Evolutionary conservation across 2,113 vertebrate genomes (phyloP), one percentile per base, ranked within the genome.

Genomic region (Oreochromis tanganicae): DNA sequence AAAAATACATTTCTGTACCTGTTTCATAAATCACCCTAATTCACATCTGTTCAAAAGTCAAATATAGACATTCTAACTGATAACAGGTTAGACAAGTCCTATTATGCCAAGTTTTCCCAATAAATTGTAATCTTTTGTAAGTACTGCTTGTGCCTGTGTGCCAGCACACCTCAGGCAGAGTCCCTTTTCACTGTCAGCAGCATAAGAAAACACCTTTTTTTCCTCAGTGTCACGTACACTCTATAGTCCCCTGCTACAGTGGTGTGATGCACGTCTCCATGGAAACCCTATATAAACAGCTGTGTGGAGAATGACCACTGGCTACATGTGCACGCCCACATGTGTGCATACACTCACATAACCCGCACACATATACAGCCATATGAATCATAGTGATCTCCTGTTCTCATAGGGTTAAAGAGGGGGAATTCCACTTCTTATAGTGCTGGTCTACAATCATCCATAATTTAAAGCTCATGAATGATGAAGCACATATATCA

Each of bases 341-440:
- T 56, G 5, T 10, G 68, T 6, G 14, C 54, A 50, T 52, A 68
- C 84, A 50, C 54, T 73, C 14, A 78, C 46, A 84, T 34, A 82
- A 55, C 12, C 17, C 50, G 46, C 57, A 89, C 81, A 84, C 78
- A 85, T 84, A 83, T 79, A 9, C 57, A 83, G 80, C 52, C 81
- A 63, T 52, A 92, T 86, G 85, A 92, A 91, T 85, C 87, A 86
- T 7, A 32, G 81, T 29, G 68, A 92, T 88, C 63, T 73, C 79
- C 78, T 86, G 66, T 66, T 88, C 85, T 88, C 78, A 83, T 55
- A 19, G 81, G 85, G 82, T 91, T 91, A 84, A 91, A 87, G 86
- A 93, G 6, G 94, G 95, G 95, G 89, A 92, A 90, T 95, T 95
- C 95, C 95, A 88, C 82, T 80, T 86, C 52, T 80, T 81, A 75